Base-by-base conservation (phyloP, 2,797 vertebrate genomes). In the Rhyacichthys aspro region DNA sequence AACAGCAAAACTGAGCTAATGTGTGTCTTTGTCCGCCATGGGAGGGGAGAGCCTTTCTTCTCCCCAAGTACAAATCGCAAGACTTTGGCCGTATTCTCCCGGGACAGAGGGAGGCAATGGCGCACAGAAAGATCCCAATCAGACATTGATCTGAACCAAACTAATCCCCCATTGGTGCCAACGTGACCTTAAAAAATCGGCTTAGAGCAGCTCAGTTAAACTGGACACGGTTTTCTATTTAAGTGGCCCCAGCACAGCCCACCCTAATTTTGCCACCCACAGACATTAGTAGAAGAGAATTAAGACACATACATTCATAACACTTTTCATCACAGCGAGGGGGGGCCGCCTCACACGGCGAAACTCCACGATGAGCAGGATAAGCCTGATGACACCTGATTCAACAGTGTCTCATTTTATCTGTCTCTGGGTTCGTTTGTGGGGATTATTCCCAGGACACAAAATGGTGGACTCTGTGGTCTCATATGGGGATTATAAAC, bases 91-190 rank as follows among this genome's bases (percentile, higher is more conserved):
- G 77, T 82, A 89, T 92, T 93, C 88, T 92, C 79, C 68, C 38
- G 43, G 65, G 84, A 85, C 89, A 85, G 75, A 88, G 89, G 86
- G 87, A 88, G 86, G 86, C 89, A 87, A 89, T 88, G 88, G 87
- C 46, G 12, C 66, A 86, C 86, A 90, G 90, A 90, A 89, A 91
- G 90, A 89, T 92, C 87, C 91, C 88, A 92, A 92, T 91, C 90
- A 90, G 86, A 88, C 89, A 89, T 90, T 90, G 88, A 91, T 93
- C 90, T 90, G 90, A 92, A 90, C 86, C 91, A 91, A 91, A 88
- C 88, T 93, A 92, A 93, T 93, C 93, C 92, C 85, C 91, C 85
- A 93, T 93, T 91, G 90, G 89, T 90, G 92, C 90, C 91, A 92
- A 92, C 74, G 90, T 92, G 91, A 94, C 92, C 92, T 89, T 89